phyloP scores from a whole-genome alignment of 2,888 invertebrate species.

The Megastigmus dorsalis region DNA sequence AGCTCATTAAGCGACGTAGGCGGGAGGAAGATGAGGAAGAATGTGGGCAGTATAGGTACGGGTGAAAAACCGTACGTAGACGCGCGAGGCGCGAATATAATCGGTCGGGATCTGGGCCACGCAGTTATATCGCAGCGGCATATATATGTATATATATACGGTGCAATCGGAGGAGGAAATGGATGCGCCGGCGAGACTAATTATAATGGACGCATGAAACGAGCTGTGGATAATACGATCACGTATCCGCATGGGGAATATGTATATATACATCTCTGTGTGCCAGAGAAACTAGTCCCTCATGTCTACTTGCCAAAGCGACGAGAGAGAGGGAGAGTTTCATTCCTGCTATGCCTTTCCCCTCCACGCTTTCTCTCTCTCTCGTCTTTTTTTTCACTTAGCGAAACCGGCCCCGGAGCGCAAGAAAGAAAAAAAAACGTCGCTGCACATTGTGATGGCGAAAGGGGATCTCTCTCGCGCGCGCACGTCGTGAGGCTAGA shows the following conservation, averaged over 20 bases:
- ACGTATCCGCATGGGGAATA: conserved; percentile 38
- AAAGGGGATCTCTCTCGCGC: conserved; percentile 63
- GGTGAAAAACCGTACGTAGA: too few relatives aligned
- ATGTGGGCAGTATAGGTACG: too few relatives aligned
- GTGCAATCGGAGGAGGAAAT: conserved; percentile 40
- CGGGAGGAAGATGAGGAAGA: too few relatives aligned
- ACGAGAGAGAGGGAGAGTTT: too few relatives aligned
- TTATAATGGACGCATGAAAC: conserved; percentile 53
- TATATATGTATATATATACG: too few relatives aligned
- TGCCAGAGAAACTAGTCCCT: too few relatives aligned
- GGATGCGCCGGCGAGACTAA: conserved; percentile 50
- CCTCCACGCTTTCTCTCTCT: neutral
- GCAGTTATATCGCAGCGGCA: neutral
- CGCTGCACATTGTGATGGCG: conserved; percentile 71
- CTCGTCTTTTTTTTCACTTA: conserved; percentile 35
- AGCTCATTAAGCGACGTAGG: too few relatives aligned
- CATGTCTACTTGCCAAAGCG: conserved; percentile 21
- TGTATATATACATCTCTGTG: too few relatives aligned
- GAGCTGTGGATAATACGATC: conserved; percentile 53
- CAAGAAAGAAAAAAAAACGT: conserved; percentile 69
- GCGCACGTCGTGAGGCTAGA: conserved; percentile 66
- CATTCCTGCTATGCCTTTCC: neutral
- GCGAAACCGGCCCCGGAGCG: conserved; percentile 54
- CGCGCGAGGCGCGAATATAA: too few relatives aligned
- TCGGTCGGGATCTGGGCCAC: conserved; percentile 15